Base-by-base conservation (phyloP, 2,113 vertebrate species). In the Hippocampus mohnikei region DNA sequence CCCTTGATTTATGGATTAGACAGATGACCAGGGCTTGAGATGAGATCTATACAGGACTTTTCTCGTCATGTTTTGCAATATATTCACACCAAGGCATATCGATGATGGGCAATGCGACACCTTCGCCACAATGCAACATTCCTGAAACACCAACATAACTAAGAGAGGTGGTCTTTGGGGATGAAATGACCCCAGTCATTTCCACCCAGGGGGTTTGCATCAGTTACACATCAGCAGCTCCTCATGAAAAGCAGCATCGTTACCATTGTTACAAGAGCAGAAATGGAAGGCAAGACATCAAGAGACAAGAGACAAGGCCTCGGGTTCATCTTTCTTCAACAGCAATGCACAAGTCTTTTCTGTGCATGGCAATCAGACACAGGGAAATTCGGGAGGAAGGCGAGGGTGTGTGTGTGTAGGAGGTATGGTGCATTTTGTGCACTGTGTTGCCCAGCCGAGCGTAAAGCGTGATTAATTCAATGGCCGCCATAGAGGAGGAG, bases 391-490 rank as follows among this genome's bases (percentile, higher is more conserved):
- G 73, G 37, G 64, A 72, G 70, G 65, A 21, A 9, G 25, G 69
- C 50, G 64, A 41, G 41, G 11, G 69, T n/a, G n/a, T n/a, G 63
- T 33, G 40, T 52, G 58, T 8, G 7, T 23, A 23, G 73, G 44
- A 20, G 16, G 82, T 69, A 74, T 76, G 60, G 56, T 79, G 87
- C 88, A 88, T 84, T 91, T 92, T 90, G 91, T 91, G 91, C 90
- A 77, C 83, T 79, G 90, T 3, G 86, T 87, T 92, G 87, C 84
- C 82, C 88, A 74, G 84, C 81, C 88, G 88, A 93, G 94, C 94
- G 67, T 95, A 94, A 95, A 95, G 94, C 94, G 91, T 93, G 92
- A 93, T 94, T 96, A 96, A 97, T 96, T 93, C 94, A 97, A 95
- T 92, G 92, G 92, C 85, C 84, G 91, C 92, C 93, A 92, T 93